Base-by-base conservation (phyloP, 2,113 vertebrate genomes). In the Alaudala cheleensis region DNA sequence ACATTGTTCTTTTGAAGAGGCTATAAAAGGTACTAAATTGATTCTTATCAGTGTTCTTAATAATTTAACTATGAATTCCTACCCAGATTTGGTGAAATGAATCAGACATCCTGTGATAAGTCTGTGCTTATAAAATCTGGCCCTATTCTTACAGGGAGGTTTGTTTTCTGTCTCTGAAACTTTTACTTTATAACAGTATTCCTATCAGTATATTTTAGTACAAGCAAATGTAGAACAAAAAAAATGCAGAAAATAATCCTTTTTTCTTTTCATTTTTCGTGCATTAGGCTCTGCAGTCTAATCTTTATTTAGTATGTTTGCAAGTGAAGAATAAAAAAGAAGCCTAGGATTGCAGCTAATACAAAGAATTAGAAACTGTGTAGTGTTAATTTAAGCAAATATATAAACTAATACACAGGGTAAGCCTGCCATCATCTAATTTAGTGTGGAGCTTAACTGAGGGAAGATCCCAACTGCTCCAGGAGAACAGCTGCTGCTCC, bases 1-100 rank as follows among this genome's bases (percentile, higher is more conserved):
- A 97, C 98, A 98, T 89, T 99, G 99, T 97, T 98, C 98, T 97
- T 99, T 99, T 97, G 99, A 99, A 96, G 99, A 99, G 94, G 98
- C 98, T 97, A 98, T 99, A 91, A 99, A 99, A 99, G 99, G 99
- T 99, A 98, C 92, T 90, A 93, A 96, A 77, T 96, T 96, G 82
- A 96, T 97, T 97, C 80, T 97, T 97, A 91, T 96, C 81, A 16
- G 88, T 86, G 39, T 62, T 93, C 33, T 94, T 93, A 85, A 94
- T 97, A 54, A 66, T 57, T 95, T 56, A 91, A 90, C 84, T 80
- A 56, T 73, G 86, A 94, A 89, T 92, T 93, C 76, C 61, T 91
- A 70, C 61, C 72, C 70, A 40, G 42, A 95, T 85, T 80, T 80
- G 64, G 31, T 81, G 77, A 72, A 85, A 58, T 88, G 88, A 90